These are phyloP conservation scores for Myotis vivesi DNA, from an alignment of 2,797 vertebrate genomes.

Conservation along the genomic window DNA sequence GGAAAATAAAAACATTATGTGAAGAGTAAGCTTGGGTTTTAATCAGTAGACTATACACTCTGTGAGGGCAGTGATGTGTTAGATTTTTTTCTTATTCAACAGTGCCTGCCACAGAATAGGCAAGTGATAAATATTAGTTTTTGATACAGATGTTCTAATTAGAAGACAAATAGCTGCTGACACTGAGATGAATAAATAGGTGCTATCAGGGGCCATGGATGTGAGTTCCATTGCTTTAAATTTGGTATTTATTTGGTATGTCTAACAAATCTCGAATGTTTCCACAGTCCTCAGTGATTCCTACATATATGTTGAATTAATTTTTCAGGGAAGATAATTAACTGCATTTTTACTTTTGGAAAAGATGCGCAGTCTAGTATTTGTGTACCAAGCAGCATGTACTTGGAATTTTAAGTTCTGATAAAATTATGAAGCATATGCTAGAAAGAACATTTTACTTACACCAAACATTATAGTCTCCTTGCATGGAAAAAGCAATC, in stretches of 20 bases:
- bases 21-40: not conserved
- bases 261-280: not conserved
- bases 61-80: not conserved
- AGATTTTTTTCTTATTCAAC: not conserved
- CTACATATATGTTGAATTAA: not conserved
- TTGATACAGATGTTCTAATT: not conserved
- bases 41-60: not conserved
- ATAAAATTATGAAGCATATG: conserved; percentile 9
- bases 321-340: conserved; percentile 34
- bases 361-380: not conserved
- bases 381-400: not conserved
- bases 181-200: not conserved
- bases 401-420: not conserved
- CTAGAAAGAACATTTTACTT: not conserved
- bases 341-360: conserved; percentile 25
- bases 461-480: not conserved
- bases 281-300: not conserved
- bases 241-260: not conserved
- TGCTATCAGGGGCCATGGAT: not conserved
- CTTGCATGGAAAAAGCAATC: not conserved
- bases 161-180: not conserved
- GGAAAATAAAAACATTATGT: not conserved
- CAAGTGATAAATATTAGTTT: not conserved
- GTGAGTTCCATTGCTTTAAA: not conserved
- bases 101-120: not conserved